phyloP scores from a whole-genome alignment of 92 coral and sea anemone species.

The Epizoanthus stellaris region DNA sequence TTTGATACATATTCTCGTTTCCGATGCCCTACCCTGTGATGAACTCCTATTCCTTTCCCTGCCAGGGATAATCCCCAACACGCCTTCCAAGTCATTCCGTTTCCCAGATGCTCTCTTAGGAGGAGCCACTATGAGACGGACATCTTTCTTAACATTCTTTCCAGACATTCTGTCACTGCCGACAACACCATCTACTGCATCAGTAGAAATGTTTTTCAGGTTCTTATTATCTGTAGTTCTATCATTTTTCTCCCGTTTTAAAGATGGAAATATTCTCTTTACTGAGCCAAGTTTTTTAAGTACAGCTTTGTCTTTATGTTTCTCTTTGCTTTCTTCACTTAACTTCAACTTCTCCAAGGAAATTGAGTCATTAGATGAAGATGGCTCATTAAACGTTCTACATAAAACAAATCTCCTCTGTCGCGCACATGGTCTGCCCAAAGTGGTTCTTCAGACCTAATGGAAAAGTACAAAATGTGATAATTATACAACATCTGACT shows the following conservation, averaged over 20 bases:
- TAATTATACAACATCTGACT: no score
- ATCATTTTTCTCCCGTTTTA: slow-evolving; percentile 76
- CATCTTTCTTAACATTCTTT: slow-evolving; percentile 71
- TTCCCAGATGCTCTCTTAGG: slow-evolving; percentile 83
- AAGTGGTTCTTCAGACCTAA: slow-evolving; percentile 92
- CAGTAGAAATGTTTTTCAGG: slow-evolving; percentile 58
- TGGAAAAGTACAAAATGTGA: no score
- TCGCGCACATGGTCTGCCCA: slow-evolving; percentile 95
- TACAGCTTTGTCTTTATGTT: slow-evolving; percentile 76
- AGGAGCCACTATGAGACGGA: slow-evolving; percentile 86
- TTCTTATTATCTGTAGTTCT: slow-evolving; percentile 75
- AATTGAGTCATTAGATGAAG: slow-evolving; percentile 64
- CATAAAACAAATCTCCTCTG: slow-evolving; percentile 94
- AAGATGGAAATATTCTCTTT: slow-evolving; percentile 78
- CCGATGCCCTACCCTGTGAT: slow-evolving; percentile 80
- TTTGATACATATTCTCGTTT: slow-evolving; percentile 80
- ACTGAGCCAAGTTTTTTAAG: slow-evolving; percentile 80
- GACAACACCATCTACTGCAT: slow-evolving; percentile 46
- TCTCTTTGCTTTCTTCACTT: slow-evolving; percentile 58
- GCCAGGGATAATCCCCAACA: slow-evolving; percentile 95
- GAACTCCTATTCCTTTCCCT: slow-evolving; percentile 75
- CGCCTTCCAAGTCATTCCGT: slow-evolving; percentile 84
- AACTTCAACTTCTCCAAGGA: slow-evolving; percentile 71
- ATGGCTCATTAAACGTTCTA: slow-evolving; percentile 79
- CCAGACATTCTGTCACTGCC: slow-evolving; percentile 49